phyloP scores from a whole-genome alignment of 2,113 vertebrate genomes.

The Amblyopsis rosae region DNA sequence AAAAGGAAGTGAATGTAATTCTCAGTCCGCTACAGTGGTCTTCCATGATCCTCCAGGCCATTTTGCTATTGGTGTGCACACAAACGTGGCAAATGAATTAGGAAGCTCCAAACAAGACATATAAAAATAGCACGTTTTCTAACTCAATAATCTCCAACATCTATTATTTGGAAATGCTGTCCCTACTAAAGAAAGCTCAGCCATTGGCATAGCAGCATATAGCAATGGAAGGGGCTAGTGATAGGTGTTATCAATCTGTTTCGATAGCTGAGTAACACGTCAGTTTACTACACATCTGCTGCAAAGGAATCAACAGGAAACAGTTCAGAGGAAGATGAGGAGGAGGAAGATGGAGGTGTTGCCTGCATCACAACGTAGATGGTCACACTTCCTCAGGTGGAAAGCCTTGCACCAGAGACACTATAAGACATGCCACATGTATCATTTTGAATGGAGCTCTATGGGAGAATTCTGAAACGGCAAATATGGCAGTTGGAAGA shows the following conservation, averaged over 20 bases:
- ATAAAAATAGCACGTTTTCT: too few relatives aligned
- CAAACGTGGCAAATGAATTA: too few relatives aligned
- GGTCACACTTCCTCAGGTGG: conserved; percentile 44
- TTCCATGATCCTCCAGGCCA: too few relatives aligned
- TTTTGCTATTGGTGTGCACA: too few relatives aligned
- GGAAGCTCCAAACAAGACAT: too few relatives aligned
- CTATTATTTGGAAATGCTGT: background rate
- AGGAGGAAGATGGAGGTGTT: conserved; percentile 16
- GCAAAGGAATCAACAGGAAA: conserved; percentile 57
- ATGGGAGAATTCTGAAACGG: too few relatives aligned
- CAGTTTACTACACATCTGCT: background rate
- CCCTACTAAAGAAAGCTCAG: conserved; percentile 2
- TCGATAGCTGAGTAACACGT: conserved; percentile 13
- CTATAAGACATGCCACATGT: too few relatives aligned
- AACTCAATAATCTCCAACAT: background rate
- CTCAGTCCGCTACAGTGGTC: too few relatives aligned
- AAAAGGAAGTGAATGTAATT: too few relatives aligned
- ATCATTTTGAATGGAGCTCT: too few relatives aligned
- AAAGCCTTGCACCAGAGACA: background rate
- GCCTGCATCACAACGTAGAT: too few relatives aligned
- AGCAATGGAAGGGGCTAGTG: conserved; percentile 30
- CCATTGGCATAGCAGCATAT: background rate
- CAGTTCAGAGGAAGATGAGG: conserved; percentile 34
- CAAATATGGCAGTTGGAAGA: too few relatives aligned
- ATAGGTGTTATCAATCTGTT: conserved; percentile 1